Base-by-base conservation (phyloP, 1,140 invertebrate species). In the Vanessa atalanta region DNA sequence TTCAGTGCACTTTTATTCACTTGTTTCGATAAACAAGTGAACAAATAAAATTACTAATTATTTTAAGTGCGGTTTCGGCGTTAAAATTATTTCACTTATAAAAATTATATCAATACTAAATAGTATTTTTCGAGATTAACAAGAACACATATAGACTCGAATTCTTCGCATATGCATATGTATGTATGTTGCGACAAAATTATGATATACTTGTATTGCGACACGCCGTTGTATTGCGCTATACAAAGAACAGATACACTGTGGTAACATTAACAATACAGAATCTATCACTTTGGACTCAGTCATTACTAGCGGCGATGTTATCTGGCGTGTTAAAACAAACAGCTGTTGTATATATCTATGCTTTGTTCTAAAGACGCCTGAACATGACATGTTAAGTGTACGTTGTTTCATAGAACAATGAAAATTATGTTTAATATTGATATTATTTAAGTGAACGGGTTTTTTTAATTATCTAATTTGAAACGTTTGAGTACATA, bases 311-410 rank as follows among this genome's bases (percentile, higher is more conserved):
- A 55, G 47, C 31, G 50, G 31, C 48, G 37, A 15, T 69, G 55
- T 60, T 69, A 23, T 69, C 43, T 55, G 37, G 53, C 50, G 26
- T 61, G 57, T 61, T 57, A 23, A 57, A 57, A 57, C 53, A 57
- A 57, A 23, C 53, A 57, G 20, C 53, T 57, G 53, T 57, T 57
- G 20, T 20, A 57, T 53, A 16, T 53, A 53, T 16, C 16, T 16
- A 16, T 57, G 53, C 53, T 57, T 57, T 57, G 53, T 57, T 57
- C 53, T 23, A 26, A 16, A 13, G 7, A 16, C 23, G n/a, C 15
- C 20, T 23, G 53, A 23, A 57, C 20, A 57, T 57, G 50, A 53
- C 50, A 57, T 57, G 23, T 57, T 16, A 57, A 57, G 53, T 57
- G 51, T 23, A n/a, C 11, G 16, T 20, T 15, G 50, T n/a, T 53